These are phyloP conservation scores for Isichthys henryi DNA, from an alignment of 2,113 vertebrate genomes.

Conservation along the genomic window DNA sequence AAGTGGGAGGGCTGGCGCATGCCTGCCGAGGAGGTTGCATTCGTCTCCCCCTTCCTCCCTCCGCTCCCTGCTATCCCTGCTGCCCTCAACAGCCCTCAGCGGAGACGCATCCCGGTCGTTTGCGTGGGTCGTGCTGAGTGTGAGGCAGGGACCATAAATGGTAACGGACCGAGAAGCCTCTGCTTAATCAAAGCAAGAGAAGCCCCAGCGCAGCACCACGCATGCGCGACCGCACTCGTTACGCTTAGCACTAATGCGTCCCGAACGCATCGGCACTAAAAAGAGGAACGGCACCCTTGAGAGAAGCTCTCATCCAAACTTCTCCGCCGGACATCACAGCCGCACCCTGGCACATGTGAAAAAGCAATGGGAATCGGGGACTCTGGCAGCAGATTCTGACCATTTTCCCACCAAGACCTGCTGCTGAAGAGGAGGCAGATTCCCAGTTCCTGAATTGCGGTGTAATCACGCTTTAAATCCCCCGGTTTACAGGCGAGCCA, in stretches of 20 bases:
- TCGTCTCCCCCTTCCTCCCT: background rate
- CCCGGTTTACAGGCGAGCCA: background rate
- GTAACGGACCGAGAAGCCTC: background rate
- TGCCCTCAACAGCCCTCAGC: background rate
- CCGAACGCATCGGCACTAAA: background rate
- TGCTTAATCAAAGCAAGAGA: background rate
- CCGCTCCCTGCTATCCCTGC: background rate
- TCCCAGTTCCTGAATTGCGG: background rate
- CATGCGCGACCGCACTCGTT: background rate
- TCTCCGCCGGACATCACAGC: background rate
- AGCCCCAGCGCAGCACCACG: background rate
- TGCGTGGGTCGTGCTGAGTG: background rate
- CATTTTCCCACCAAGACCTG: background rate
- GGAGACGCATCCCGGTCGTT: background rate
- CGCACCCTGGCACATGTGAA: background rate
- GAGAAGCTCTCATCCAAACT: background rate
- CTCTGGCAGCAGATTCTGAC: background rate
- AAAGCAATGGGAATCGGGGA: background rate
- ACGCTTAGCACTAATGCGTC: background rate
- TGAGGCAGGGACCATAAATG: background rate
- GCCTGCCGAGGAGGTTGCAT: background rate
- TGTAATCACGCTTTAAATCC: background rate
- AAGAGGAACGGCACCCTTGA: background rate
- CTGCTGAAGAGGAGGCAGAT: background rate
- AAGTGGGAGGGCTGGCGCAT: background rate